Evolutionary conservation across 2,888 invertebrate genomes (phyloP).

Genomic region (Microctonus brassicae): DNA sequence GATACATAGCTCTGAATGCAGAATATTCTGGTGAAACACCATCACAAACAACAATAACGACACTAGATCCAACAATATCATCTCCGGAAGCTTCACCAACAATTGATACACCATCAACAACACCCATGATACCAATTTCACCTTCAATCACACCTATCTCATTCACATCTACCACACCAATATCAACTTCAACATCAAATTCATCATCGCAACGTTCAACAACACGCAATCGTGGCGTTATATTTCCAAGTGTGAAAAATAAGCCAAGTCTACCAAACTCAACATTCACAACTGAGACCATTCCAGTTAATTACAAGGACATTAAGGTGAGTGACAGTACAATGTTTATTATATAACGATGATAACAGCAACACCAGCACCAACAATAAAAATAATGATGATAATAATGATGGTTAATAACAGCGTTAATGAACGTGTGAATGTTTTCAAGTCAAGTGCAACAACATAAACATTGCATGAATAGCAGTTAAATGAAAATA

Average conservation of each 20-base stretch:
- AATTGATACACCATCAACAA: conserved; percentile 52
- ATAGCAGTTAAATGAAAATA: not conserved
- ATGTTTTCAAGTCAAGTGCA: not conserved
- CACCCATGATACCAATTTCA: conserved; percentile 38
- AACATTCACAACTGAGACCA: conserved; percentile 81
- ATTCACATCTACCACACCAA: conserved; percentile 39
- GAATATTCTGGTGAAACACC: conserved; percentile 57
- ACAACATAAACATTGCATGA: not conserved
- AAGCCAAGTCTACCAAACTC: conserved; percentile 88
- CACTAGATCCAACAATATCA: conserved; percentile 53
- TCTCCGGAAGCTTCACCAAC: conserved; percentile 44
- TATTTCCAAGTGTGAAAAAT: conserved; percentile 92
- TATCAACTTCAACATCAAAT: conserved; percentile 36
- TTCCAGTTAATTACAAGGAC: conserved; percentile 83
- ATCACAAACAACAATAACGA: conserved; percentile 67
- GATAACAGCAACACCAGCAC: too few species aligned
- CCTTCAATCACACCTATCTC: conserved; percentile 52
- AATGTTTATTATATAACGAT: too few species aligned
- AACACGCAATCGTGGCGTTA: conserved; percentile 83
- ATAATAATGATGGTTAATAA: not conserved
- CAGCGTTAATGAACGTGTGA: not conserved
- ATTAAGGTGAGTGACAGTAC: conserved; percentile 78
- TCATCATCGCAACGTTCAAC: conserved; percentile 65
- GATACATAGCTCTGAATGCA: conserved; percentile 59
- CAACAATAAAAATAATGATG: too few species aligned